phyloP scores from a whole-genome alignment of 2,113 vertebrate genomes.

The Neoarius graeffei region DNA sequence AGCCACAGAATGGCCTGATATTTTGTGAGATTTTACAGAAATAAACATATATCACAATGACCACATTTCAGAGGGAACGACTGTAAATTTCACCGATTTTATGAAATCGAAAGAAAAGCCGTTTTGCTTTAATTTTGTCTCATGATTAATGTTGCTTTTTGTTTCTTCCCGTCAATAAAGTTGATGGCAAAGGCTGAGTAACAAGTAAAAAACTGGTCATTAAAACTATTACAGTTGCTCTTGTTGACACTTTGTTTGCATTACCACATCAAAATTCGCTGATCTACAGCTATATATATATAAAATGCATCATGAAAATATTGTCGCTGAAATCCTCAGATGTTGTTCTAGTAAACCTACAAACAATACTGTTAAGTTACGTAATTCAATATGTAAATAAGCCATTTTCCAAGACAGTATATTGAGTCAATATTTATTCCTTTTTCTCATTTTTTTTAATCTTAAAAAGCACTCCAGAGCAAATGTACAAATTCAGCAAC shows the following conservation, averaged over 20 bases:
- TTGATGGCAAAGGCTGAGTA: neutral
- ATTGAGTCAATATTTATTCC: neutral
- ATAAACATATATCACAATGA: too few species aligned
- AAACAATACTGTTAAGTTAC: neutral
- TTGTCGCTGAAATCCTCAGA: neutral
- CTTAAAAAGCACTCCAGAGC: neutral
- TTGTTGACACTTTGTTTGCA: neutral
- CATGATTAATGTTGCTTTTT: neutral
- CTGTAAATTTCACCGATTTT: too few species aligned
- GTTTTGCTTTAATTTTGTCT: neutral
- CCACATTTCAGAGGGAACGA: too few species aligned
- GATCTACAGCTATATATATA: neutral
- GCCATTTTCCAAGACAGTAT: neutral
- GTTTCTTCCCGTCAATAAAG: too few species aligned
- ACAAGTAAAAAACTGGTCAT: neutral
- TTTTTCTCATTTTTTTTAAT: neutral
- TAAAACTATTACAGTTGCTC: neutral
- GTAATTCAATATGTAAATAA: neutral
- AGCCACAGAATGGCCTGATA: too few species aligned
- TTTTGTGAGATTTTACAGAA: too few species aligned
- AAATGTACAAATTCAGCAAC: constrained; percentile 65
- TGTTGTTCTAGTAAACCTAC: neutral
- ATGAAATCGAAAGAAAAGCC: too few species aligned
- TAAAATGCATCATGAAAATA: neutral
- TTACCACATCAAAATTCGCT: neutral